Evolutionary conservation across 2,113 vertebrate species (phyloP), one percentile per base, ranked within the genome.

Genomic region (Gadus macrocephalus): DNA sequence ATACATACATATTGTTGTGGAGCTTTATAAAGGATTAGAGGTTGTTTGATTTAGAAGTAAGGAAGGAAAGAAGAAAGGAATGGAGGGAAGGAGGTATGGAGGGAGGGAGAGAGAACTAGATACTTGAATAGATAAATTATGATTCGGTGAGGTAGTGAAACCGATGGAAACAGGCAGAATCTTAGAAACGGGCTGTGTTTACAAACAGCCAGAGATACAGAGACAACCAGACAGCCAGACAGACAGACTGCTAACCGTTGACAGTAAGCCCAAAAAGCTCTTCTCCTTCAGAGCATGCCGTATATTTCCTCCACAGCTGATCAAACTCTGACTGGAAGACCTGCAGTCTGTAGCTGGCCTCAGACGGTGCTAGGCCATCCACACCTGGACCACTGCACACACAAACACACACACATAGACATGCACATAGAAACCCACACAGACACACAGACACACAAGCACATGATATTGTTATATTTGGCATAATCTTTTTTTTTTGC

Each of bases 251-350:
- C 5, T 4, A 5, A 94, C 93, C 93, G 71, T 89, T 89, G n/a
- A 93, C 77, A 38, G 87, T 73, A 38, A 95, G 92, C 62, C 94
- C 94, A 66, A 94, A 94, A 64, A 95, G 90, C 84, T 93, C 89
- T 81, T 94, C 94, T 12, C 93, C 94, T 81, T 71, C 74, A 66
- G 89, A 93, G 78, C 84, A 92, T 63, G 84, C 93, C 28, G 83
- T 78, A 75, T 89, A 92, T 62, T 91, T 93, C 73, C 90, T 91
- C 93, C 94, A 94, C 1, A 94, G 84, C 73, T 93, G 91, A 71
- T 94, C 91, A 78, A 94, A 93, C 75, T 88, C 91, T 0, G 88
- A 83, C 86, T 95, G 92, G 74, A 93, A 95, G 55, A 87, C 81
- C 78, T 95, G 92, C 73, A 94, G 82, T 59, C 93, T 89, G 68